These are phyloP conservation scores for Lysiphlebus fabarum DNA, from an alignment of 1,140 invertebrate species.

Conservation along the genomic window DNA sequence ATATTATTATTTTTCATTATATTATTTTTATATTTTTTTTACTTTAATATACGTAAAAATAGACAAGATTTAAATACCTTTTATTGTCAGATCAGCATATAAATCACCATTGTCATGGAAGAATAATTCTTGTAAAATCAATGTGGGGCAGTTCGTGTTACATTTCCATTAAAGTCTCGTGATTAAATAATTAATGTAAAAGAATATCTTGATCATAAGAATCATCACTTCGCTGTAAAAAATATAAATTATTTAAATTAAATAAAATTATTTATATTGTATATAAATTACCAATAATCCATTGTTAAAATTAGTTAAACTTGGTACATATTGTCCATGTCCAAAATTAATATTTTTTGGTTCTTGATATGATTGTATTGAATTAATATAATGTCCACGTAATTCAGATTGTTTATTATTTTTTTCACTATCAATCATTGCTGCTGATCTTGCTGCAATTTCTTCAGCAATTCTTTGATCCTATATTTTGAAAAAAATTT, in stretches of 20 bases:
- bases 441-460: conserved; percentile 58
- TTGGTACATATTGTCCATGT: conserved; percentile 32
- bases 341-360: conserved; percentile 30
- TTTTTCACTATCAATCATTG: conserved; percentile 54
- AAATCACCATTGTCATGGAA: neutral
- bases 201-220: conserved; percentile 34
- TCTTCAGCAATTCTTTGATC: conserved; percentile 63
- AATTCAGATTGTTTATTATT: conserved; percentile 38
- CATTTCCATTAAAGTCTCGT: conserved; percentile 2
- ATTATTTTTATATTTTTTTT: no score
- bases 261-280: no score
- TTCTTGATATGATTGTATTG: conserved; percentile 30
- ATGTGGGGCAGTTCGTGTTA: conserved; percentile 17
- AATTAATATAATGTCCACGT: conserved; percentile 27
- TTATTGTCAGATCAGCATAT: no score
- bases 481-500: no score
- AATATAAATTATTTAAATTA: neutral
- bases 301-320: conserved; percentile 32
- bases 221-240: conserved; percentile 31
- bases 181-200: conserved; percentile 32
- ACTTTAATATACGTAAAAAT: no score
- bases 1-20: no score
- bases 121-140: conserved; percentile 8
- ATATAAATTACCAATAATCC: conserved; percentile 36
- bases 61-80: no score